A percentile compares a stretch with the other conserved stretches of the same genome.
Conservation (phyloP, 2,888 invertebrate genomes). For the Napeogenes sylphis region DNA sequence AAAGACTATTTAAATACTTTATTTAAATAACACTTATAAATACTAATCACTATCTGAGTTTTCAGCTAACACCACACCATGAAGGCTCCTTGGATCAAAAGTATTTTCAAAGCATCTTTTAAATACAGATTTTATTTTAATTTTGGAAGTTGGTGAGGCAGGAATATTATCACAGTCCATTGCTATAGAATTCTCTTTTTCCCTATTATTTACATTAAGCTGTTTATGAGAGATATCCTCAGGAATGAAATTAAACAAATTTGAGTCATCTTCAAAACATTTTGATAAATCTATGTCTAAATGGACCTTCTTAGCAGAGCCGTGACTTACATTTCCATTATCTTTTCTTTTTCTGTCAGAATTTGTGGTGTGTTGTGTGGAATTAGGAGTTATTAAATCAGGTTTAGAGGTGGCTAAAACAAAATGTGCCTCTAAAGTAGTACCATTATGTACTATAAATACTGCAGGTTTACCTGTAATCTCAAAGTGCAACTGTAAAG, state of each 20-base stretch:
- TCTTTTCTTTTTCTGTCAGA: slow-evolving; percentile 53
- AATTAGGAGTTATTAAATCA: slow-evolving; percentile 63
- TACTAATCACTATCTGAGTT: slow-evolving; percentile 81
- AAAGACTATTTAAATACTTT: neutral
- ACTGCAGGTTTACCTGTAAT: slow-evolving; percentile 87
- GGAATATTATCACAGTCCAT: slow-evolving; percentile 74
- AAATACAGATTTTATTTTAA: slow-evolving; percentile 81
- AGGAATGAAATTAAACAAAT: slow-evolving; percentile 69
- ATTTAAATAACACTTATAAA: slow-evolving; percentile 14
- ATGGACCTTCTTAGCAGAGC: slow-evolving; percentile 56
- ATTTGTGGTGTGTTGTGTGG: slow-evolving; percentile 62
- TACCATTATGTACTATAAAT: slow-evolving; percentile 83
- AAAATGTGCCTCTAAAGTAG: slow-evolving; percentile 87
- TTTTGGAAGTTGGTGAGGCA: slow-evolving; percentile 78
- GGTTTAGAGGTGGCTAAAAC: slow-evolving; percentile 87
- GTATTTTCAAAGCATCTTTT: slow-evolving; percentile 85
- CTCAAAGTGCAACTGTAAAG: slow-evolving; percentile 85
- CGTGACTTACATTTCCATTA: slow-evolving; percentile 36
- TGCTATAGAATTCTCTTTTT: slow-evolving; percentile 35
- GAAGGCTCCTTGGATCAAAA: slow-evolving; percentile 79
- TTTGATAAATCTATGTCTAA: slow-evolving; percentile 58
- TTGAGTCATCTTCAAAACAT: slow-evolving; percentile 69
- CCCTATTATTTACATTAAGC: slow-evolving; percentile 31
- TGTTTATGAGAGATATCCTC: slow-evolving; percentile 37
- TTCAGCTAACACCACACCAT: slow-evolving; percentile 80